Conservation (phyloP, 2,888 invertebrate genomes). For the Anthophora plumipes region DNA sequence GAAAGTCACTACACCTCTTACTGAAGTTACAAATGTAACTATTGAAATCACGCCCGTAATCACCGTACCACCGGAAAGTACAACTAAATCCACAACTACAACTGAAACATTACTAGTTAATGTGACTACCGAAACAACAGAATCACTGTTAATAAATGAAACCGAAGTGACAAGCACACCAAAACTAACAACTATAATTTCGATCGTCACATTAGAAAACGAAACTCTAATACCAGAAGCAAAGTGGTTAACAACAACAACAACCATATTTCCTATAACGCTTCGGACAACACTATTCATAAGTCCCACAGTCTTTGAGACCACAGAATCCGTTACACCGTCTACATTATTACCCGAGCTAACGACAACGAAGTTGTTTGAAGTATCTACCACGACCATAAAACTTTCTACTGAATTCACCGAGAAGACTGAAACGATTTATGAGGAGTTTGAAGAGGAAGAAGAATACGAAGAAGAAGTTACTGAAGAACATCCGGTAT, state of each 20-base stretch:
- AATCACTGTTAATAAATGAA: neutral
- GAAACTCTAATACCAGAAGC: neutral
- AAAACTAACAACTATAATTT: neutral
- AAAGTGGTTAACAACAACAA: neutral
- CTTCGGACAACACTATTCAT: neutral
- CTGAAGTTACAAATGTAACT: neutral
- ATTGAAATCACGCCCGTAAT: neutral
- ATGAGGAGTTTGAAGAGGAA: neutral
- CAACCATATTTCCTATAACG: neutral
- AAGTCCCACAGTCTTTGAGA: neutral
- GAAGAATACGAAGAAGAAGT: constrained; percentile 7
- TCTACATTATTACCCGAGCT: no score
- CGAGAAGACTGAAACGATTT: neutral
- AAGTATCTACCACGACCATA: neutral
- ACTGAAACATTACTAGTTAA: neutral
- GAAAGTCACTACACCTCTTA: neutral
- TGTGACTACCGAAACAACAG: neutral
- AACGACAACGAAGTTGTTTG: no score
- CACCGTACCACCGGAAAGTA: neutral
- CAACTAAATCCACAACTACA: neutral
- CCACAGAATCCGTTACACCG: neutral
- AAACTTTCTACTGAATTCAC: neutral
- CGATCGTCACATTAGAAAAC: neutral
- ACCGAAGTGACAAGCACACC: neutral
- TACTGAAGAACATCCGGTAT: neutral